Evolutionary conservation across 2,888 invertebrate species (phyloP).

Genomic region (Andricus curvator): DNA sequence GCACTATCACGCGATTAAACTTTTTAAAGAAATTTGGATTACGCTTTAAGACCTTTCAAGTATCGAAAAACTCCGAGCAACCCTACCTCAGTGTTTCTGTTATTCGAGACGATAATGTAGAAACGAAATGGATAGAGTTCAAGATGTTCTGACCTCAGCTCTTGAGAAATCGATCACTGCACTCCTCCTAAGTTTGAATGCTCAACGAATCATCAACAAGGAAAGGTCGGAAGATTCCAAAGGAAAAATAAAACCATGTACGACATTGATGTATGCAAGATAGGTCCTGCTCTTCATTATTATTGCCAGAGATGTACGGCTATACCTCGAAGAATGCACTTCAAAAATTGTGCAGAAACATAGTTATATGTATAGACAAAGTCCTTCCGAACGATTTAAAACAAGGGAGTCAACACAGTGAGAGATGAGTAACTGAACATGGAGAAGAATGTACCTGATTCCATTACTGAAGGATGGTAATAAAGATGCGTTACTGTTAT

Average conservation of each 20-base stretch:
- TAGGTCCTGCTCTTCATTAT: slow-evolving; percentile 13
- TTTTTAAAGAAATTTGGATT: neutral
- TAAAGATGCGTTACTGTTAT: neutral
- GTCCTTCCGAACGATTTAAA: too few species aligned
- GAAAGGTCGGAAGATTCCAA: slow-evolving; percentile 1
- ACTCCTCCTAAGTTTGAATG: neutral
- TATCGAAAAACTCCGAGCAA: neutral
- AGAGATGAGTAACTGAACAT: too few species aligned
- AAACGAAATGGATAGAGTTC: slow-evolving; percentile 14
- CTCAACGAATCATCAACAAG: slow-evolving; percentile 25
- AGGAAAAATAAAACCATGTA: slow-evolving; percentile 30
- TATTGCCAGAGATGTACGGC: neutral
- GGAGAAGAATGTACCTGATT: neutral
- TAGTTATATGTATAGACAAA: neutral
- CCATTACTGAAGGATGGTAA: neutral
- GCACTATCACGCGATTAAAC: neutral
- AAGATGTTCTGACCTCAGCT: slow-evolving; percentile 28
- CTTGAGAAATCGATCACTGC: slow-evolving; percentile 30
- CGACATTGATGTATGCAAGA: slow-evolving; percentile 7
- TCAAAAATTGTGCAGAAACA: neutral
- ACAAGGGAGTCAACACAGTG: too few species aligned
- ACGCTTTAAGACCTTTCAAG: neutral
- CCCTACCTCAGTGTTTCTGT: neutral
- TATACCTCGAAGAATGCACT: neutral
- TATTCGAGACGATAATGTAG: slow-evolving; percentile 6